These are phyloP conservation scores for Chamaea fasciata DNA, from an alignment of 2,113 vertebrate genomes.

Conservation along the genomic window DNA sequence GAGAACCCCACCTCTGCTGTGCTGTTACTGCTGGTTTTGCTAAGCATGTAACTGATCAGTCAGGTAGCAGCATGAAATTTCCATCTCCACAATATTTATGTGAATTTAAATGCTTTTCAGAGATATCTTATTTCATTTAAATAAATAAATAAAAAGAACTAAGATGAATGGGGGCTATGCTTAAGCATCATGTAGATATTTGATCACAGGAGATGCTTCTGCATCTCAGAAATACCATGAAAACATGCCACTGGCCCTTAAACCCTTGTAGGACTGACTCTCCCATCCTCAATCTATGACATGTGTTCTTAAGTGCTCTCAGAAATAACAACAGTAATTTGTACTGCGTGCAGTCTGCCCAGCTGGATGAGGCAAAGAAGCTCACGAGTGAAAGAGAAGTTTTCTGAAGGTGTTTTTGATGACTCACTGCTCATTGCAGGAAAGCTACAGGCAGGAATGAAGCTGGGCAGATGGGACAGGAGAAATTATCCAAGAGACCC, in stretches of 20 bases:
- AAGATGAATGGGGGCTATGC: background rate
- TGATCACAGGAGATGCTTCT: background rate
- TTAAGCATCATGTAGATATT: background rate
- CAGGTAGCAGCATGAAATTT: background rate
- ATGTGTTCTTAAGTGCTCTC: background rate
- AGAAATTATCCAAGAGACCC: background rate
- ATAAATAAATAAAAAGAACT: background rate
- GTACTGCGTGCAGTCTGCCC: background rate
- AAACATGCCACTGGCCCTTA: background rate
- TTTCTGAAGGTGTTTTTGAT: conserved; percentile 15
- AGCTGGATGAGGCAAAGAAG: background rate
- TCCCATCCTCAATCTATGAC: background rate
- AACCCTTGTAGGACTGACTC: background rate
- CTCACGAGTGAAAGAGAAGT: background rate
- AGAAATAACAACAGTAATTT: background rate
- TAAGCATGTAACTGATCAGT: background rate
- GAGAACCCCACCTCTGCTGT: background rate
- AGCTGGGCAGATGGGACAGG: background rate
- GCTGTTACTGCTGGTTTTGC: background rate
- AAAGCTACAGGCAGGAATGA: background rate
- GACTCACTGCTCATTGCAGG: background rate
- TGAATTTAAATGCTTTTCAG: background rate
- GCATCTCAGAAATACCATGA: background rate
- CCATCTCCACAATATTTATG: background rate
- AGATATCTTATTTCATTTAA: background rate